These are phyloP conservation scores for Aphelinus atriplicis DNA, from an alignment of 1,140 invertebrate species.

Conservation along the genomic window DNA sequence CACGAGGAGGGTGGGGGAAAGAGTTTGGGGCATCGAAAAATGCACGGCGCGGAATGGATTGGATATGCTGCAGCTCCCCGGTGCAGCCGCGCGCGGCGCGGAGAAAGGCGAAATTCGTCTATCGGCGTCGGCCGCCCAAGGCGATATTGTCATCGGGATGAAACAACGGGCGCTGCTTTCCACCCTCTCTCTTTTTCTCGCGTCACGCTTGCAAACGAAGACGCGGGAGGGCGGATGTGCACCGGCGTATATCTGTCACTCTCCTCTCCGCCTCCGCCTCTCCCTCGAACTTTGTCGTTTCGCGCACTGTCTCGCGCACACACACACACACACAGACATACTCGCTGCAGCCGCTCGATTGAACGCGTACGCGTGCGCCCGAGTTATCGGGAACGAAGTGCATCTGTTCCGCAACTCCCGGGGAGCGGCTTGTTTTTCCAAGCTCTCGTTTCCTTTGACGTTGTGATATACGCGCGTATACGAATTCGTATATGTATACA, in stretches of 20 bases:
- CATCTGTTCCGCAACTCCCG: too few species aligned
- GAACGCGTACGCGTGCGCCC: constrained; percentile 4
- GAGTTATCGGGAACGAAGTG: too few species aligned
- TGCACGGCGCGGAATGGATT: constrained; percentile 18
- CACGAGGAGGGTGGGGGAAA: too few species aligned
- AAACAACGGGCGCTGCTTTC: constrained; percentile 32
- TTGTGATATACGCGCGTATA: constrained; percentile 18
- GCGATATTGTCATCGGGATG: constrained; percentile 63
- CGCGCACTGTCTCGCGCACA: constrained; percentile 5
- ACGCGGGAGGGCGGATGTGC: too few species aligned
- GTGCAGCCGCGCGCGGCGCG: neutral
- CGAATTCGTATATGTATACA: constrained; percentile 32
- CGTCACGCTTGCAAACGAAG: constrained; percentile 26
- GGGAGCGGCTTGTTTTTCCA: too few species aligned
- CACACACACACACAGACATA: constrained; percentile 20
- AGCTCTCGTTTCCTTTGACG: too few species aligned
- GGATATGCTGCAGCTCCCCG: constrained; percentile 19
- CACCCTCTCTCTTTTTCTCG: constrained; percentile 6
- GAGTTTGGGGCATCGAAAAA: constrained; percentile 9
- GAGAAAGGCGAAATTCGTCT: constrained; percentile 48
- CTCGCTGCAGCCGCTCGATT: neutral
- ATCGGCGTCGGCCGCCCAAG: constrained; percentile 56
- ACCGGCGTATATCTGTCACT: neutral
- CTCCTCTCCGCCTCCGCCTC: neutral
- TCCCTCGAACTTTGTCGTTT: too few species aligned